Base-by-base conservation (phyloP, 2,113 vertebrate species). In the Erythrocebus patas region DNA sequence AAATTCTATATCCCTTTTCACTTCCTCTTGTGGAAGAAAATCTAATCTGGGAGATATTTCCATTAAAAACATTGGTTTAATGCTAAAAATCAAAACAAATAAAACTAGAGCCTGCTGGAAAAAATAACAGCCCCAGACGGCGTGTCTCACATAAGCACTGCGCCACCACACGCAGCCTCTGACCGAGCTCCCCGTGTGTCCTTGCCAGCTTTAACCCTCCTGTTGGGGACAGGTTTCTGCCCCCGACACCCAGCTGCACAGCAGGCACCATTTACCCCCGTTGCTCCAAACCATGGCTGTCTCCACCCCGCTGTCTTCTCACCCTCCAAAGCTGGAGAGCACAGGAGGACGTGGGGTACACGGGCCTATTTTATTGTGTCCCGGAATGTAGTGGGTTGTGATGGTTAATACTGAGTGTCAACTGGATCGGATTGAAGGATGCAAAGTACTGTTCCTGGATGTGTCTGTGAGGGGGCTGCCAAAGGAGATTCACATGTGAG, bases 11-110 rank as follows among this genome's bases (percentile, higher is more conserved):
- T 85, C 22, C 40, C 50, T n/a, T 82, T 83, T 9, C 16, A 25
- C 64, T 96, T 91, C 93, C 97, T 92, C 95, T 96, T 93, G 93
- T 93, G 95, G 98, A 87, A 95, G 86, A 84, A 92, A 89, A 75
- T 93, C 95, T 80, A 80, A 95, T 64, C 75, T 55, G 82, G 82
- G 68, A 92, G 92, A 73, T 48, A 38, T 45, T 96, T 97, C 97
- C 96, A 89, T 91, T 6, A 59, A 96, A 97, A 97, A 93, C 81
- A 93, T 84, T 70, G 75, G 82, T 86, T 97, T 96, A 72, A 88
- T 35, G 8, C 79, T 75, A 55, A 91, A 80, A 95, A 93, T 11
- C 95, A 96, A 93, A 97, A 96, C 95, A 96, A 95, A 96, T 68
- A 85, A 66, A 89, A 78, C 45, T 17, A 10, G 59, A 57, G 83